These are phyloP conservation scores for Glossosoma conforme DNA, from an alignment of 1,140 invertebrate genomes.

Conservation along the genomic window DNA sequence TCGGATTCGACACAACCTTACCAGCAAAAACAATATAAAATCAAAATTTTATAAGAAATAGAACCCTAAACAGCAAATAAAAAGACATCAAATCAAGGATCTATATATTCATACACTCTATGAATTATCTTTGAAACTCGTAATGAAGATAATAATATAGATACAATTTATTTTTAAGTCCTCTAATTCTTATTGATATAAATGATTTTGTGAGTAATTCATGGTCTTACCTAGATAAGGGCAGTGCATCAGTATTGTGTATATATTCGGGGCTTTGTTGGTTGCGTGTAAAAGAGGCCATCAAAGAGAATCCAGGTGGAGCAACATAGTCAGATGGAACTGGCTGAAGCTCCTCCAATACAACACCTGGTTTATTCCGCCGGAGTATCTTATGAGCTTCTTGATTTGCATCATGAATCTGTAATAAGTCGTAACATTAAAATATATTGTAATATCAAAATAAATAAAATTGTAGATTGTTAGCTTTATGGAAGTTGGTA, in stretches of 20 bases:
- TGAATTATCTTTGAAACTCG: no score
- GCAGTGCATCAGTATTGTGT: constrained; percentile 51
- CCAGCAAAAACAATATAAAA: no score
- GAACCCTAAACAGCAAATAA: no score
- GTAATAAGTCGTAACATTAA: constrained; percentile 12
- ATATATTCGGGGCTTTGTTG: constrained; percentile 42
- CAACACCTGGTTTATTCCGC: constrained; percentile 57
- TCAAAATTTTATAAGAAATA: no score
- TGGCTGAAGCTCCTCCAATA: constrained; percentile 50
- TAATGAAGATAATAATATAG: no score
- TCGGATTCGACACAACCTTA: no score
- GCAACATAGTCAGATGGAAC: constrained; percentile 53
- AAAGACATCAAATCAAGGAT: no score
- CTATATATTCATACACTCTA: no score
- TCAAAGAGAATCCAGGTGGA: constrained; percentile 57
- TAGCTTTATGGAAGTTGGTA: background rate
- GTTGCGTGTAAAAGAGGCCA: constrained; percentile 49
- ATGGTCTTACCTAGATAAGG: constrained; percentile 44
- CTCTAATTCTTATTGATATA: no score
- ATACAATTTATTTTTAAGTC: no score
- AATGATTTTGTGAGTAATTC: no score
- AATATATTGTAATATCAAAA: background rate
- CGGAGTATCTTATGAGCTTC: constrained; percentile 64
- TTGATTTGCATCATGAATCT: constrained; percentile 66
- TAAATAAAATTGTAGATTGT: background rate